Percentiles rank a stretch among this genome's conserved stretches.
phyloP scores from a whole-genome alignment of 2,888 invertebrate species.

The Dryobotodes eremita region DNA sequence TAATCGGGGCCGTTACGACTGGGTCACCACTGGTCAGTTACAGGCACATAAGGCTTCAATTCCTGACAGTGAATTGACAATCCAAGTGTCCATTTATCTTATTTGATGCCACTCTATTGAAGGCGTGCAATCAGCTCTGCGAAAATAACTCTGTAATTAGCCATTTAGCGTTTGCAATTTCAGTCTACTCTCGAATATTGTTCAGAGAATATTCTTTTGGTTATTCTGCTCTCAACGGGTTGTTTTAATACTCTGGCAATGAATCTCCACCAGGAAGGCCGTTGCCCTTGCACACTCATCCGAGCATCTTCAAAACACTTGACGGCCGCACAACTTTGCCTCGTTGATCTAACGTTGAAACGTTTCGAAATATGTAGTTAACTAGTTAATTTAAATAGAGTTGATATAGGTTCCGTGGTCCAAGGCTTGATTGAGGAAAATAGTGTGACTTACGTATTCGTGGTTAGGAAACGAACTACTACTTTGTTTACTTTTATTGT shows the following conservation, averaged over 20 bases:
- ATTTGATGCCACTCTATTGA: background rate
- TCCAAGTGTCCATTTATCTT: background rate
- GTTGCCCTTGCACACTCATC: background rate
- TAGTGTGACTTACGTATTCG: background rate
- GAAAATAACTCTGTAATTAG: background rate
- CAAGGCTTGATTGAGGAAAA: conserved; percentile 41
- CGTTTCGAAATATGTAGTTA: conserved; percentile 14
- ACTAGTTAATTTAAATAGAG: conserved; percentile 12
- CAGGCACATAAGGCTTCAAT: background rate
- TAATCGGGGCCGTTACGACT: too few relatives aligned
- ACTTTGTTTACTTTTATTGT: too few relatives aligned
- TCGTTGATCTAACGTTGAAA: background rate
- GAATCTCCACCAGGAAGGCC: background rate
- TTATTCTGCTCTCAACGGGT: background rate
- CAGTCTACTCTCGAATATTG: background rate
- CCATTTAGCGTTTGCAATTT: background rate
- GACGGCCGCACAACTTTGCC: background rate
- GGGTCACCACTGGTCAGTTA: too few relatives aligned
- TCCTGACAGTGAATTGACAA: background rate
- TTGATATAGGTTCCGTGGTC: conserved; percentile 20
- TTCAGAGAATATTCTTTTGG: background rate
- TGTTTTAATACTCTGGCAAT: background rate
- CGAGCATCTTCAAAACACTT: conserved; percentile 1
- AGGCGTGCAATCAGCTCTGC: background rate
- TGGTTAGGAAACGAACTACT: background rate